phyloP scores from a whole-genome alignment of 2,797 vertebrate species.

The Sparus aurata region DNA sequence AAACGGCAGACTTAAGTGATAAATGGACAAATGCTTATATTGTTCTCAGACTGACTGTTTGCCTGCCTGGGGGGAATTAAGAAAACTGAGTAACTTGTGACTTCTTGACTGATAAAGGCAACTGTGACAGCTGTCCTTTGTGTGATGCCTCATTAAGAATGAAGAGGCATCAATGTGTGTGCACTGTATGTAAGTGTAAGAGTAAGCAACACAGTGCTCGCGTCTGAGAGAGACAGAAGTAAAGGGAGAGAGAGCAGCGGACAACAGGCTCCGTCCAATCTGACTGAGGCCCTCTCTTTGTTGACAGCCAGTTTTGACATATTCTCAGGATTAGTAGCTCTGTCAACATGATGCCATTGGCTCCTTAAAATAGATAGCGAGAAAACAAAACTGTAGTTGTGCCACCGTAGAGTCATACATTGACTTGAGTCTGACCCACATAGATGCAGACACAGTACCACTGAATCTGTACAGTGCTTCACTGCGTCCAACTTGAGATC shows the following conservation, averaged over 20 bases:
- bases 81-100: constrained; percentile 3
- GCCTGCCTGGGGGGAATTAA: neutral
- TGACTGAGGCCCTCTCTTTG: constrained; percentile 50
- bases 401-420: constrained; percentile 51
- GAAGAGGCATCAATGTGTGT: neutral
- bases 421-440: constrained; percentile 41
- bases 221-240: constrained; percentile 1
- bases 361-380: constrained; percentile 80
- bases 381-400: constrained; percentile 65
- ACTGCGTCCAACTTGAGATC: constrained; percentile 15
- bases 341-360: constrained; percentile 67
- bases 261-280: constrained; percentile 14
- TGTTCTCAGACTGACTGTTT: neutral
- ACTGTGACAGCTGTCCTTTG: neutral
- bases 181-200: neutral
- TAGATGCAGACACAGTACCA: constrained; percentile 24
- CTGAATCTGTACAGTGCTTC: constrained; percentile 9
- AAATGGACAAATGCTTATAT: neutral
- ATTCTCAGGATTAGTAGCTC: constrained; percentile 74
- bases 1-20: neutral
- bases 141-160: constrained; percentile 11
- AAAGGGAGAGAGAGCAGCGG: constrained; percentile 8
- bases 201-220: constrained; percentile 6
- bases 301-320: constrained; percentile 70
- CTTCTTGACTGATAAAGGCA: neutral